phyloP scores from a whole-genome alignment of 2,113 vertebrate genomes.

The Cynopterus brachyotis region DNA sequence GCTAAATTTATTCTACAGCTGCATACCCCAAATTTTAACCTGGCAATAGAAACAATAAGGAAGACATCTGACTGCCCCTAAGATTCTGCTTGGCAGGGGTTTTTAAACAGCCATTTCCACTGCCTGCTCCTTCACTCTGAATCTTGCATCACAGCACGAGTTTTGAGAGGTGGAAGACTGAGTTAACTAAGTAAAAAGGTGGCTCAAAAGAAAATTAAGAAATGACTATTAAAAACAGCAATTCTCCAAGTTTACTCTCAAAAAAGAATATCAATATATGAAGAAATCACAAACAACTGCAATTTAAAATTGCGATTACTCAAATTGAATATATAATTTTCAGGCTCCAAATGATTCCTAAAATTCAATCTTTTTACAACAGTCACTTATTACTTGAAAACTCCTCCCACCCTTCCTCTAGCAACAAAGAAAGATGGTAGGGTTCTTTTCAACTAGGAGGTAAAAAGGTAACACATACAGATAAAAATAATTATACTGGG shows the following conservation, averaged over 20 bases:
- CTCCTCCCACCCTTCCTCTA: not conserved
- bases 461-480: not conserved
- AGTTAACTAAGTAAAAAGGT: not conserved
- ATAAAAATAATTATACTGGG: not conserved
- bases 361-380: not conserved
- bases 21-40: not conserved
- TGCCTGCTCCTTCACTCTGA: not conserved
- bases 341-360: not conserved
- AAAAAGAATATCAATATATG: not conserved
- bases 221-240: not conserved
- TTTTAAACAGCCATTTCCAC: not conserved
- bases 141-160: not conserved
- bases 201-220: not conserved
- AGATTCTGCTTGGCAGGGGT: not conserved
- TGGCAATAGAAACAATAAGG: not conserved
- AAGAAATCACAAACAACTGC: not conserved
- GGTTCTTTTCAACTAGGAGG: not conserved
- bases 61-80: not conserved
- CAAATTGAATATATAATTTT: not conserved
- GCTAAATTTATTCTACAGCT: not conserved
- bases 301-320: slow-evolving; percentile 32
- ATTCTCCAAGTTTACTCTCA: not conserved
- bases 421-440: not conserved
- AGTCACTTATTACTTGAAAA: not conserved
- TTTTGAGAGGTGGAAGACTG: not conserved